Evolutionary conservation across 2,888 invertebrate species (phyloP).

Genomic region (Halocaridina rubra): DNA sequence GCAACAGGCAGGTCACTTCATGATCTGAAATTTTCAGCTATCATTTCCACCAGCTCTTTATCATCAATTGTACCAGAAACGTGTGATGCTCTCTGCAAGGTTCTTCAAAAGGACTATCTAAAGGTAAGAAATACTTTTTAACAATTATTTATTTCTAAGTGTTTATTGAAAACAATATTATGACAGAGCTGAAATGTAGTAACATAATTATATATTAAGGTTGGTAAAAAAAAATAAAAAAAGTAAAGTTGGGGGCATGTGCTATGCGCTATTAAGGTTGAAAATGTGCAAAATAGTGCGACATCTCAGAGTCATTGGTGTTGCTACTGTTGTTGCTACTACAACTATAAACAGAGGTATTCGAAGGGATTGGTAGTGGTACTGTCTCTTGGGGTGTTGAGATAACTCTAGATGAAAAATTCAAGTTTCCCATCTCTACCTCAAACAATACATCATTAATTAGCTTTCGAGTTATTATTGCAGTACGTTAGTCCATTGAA

Average conservation of each 20-base stretch:
- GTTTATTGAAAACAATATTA: not conserved
- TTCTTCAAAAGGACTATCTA: not conserved
- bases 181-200: not conserved
- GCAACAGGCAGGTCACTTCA: not conserved
- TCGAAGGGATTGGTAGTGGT: not conserved
- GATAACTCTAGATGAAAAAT: not conserved
- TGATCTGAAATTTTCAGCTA: constrained; percentile 20
- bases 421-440: not conserved
- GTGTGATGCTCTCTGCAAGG: not conserved
- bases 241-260: not conserved
- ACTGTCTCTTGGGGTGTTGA: not conserved
- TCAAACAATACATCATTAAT: not conserved
- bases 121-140: not conserved
- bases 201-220: too few species aligned
- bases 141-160: not conserved
- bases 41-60: constrained; percentile 15
- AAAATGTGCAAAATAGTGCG: not conserved
- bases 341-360: not conserved
- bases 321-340: not conserved
- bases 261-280: too few species aligned
- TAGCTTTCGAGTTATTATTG: not conserved
- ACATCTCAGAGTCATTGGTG: too few species aligned
- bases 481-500: not conserved
- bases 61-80: constrained; percentile 13
- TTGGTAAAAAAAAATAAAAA: not conserved